These are phyloP conservation scores for Panopea generosa DNA, from an alignment of 2,888 invertebrate species.

Conservation along the genomic window DNA sequence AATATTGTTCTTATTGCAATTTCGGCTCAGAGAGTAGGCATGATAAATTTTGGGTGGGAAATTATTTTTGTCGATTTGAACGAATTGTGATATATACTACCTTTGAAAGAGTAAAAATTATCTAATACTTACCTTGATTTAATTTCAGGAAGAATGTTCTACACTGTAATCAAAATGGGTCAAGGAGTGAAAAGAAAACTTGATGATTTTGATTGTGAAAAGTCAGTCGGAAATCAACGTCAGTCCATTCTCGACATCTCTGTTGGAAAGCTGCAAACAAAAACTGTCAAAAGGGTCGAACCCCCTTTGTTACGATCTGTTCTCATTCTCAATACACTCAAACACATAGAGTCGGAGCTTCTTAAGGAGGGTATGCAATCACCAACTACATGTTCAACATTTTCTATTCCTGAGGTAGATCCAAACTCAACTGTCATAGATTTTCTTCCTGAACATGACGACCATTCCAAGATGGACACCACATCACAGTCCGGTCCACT, in stretches of 20 bases:
- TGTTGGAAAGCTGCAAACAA: constrained; percentile 95
- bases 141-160: constrained; percentile 18
- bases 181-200: constrained; percentile 68
- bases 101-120: no score
- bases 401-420: constrained; percentile 63
- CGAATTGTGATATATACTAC: no score
- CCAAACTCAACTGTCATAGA: constrained; percentile 66
- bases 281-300: constrained; percentile 87
- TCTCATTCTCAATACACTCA: constrained; percentile 96
- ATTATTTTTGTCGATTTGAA: no score
- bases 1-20: no score
- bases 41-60: no score
- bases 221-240: constrained; percentile 84
- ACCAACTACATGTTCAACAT: constrained; percentile 58
- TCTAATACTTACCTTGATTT: no score
- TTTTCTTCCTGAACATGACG: constrained; percentile 59
- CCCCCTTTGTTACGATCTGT: constrained; percentile 95
- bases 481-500: constrained; percentile 55
- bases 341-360: constrained; percentile 95
- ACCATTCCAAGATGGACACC: constrained; percentile 40
- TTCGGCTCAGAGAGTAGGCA: no score
- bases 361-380: constrained; percentile 84
- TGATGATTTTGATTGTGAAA: constrained; percentile 41
- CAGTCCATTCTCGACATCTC: constrained; percentile 96
- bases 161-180: constrained; percentile 62